These are phyloP conservation scores for Apeira syringaria DNA, from an alignment of 2,888 invertebrate species.

Conservation along the genomic window DNA sequence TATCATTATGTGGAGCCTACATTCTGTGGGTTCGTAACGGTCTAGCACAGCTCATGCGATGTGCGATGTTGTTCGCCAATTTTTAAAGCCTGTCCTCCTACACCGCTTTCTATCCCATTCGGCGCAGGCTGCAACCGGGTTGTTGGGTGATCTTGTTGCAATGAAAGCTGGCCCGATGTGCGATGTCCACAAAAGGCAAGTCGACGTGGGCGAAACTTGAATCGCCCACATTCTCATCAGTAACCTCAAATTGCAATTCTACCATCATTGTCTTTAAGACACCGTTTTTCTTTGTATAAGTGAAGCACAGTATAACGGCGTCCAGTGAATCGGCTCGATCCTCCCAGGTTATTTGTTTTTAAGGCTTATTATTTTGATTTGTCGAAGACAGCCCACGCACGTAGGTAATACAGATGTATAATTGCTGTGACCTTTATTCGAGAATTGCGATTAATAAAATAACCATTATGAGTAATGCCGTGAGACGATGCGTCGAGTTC, in stretches of 20 bases:
- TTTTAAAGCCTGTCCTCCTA: conserved; percentile 55
- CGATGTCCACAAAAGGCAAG: conserved; percentile 53
- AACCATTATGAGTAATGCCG: conserved; percentile 38
- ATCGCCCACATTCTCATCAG: conserved; percentile 35
- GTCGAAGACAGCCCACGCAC: no score
- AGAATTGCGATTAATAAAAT: no score
- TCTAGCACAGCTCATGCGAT: no score
- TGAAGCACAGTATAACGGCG: no score
- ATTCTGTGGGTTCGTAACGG: conserved; percentile 4
- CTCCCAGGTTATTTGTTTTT: no score
- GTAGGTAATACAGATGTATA: no score
- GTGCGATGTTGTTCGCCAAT: conserved; percentile 34
- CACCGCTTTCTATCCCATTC: conserved; percentile 54
- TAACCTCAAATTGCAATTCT: conserved; percentile 31
- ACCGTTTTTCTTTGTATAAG: no score
- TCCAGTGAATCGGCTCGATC: no score
- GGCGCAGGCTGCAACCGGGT: conserved; percentile 29
- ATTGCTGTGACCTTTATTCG: no score
- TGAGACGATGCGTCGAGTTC: conserved; percentile 44
- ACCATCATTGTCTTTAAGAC: conserved; percentile 16
- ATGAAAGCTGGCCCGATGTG: conserved; percentile 56
- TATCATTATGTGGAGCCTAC: conserved; percentile 22
- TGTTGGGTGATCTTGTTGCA: conserved; percentile 34
- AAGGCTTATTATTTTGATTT: no score
- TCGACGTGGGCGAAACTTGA: conserved; percentile 43